Evolutionary conservation across 2,797 vertebrate genomes (phyloP).

Genomic region (Onychomys torridus): DNA sequence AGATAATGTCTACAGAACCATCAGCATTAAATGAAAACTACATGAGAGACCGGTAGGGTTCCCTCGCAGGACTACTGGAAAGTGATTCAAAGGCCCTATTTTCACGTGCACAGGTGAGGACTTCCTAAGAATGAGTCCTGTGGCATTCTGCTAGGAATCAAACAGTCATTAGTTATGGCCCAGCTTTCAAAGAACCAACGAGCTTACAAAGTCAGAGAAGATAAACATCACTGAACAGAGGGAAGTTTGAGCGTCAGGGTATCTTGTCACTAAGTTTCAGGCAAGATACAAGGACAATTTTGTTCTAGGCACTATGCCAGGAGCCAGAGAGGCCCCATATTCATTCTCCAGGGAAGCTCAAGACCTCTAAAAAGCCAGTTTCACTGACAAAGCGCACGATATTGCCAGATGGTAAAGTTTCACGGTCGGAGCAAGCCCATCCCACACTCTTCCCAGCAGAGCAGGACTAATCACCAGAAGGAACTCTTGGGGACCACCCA

Average conservation of each 20-base stretch:
- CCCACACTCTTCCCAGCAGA: not conserved
- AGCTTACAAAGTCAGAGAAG: not conserved
- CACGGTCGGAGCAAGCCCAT: not conserved
- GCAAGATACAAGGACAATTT: not conserved
- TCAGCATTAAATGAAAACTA: constrained; percentile 57
- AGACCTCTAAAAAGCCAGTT: constrained; percentile 13
- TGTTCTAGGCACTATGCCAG: constrained; percentile 1
- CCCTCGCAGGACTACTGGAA: constrained; percentile 68
- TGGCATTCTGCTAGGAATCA: constrained; percentile 24
- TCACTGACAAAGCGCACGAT: constrained; percentile 48
- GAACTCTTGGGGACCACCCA: not conserved
- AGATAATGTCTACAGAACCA: constrained; percentile 49
- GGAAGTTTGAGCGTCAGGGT: not conserved
- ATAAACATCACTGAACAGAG: not conserved
- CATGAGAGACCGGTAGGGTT: constrained; percentile 43
- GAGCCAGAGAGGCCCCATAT: not conserved
- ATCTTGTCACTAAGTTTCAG: constrained; percentile 26
- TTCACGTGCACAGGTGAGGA: constrained; percentile 34
- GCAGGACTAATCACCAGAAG: not conserved
- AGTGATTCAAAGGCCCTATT: constrained; percentile 69
- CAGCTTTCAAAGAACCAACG: not conserved
- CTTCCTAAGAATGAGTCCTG: constrained; percentile 56
- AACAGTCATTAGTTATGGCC: constrained; percentile 27
- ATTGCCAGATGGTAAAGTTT: constrained; percentile 55
- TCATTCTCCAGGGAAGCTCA: constrained; percentile 31